A percentile compares a stretch with the other conserved stretches of the same genome.
phyloP scores from a whole-genome alignment of 1,140 invertebrate genomes.

The Drosophila oshimai region DNA sequence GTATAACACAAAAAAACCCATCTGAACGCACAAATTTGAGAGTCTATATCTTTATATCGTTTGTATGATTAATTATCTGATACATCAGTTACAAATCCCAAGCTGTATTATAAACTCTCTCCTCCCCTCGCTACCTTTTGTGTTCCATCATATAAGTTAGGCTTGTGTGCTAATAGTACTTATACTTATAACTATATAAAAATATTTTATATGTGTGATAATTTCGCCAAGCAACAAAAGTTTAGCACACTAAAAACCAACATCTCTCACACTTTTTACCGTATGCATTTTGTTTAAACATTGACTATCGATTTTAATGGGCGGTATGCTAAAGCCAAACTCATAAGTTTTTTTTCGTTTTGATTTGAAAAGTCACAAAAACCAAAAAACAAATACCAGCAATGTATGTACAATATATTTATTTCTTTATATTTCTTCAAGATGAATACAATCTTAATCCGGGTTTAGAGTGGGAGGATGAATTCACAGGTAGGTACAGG shows the following conservation, averaged over 20 bases:
- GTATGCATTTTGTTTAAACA: constrained; percentile 44
- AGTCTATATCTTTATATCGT: constrained; percentile 32
- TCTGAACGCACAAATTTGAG: constrained; percentile 53
- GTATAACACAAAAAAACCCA: constrained; percentile 40
- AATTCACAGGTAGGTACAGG: constrained; percentile 98
- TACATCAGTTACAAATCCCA: constrained; percentile 48
- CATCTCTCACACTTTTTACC: constrained; percentile 34
- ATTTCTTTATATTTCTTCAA: constrained; percentile 88
- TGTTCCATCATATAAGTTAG: constrained; percentile 35
- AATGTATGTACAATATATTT: constrained; percentile 84
- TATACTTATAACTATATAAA: constrained; percentile 26
- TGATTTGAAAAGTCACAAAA: constrained; percentile 27
- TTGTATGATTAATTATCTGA: constrained; percentile 39
- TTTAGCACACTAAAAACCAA: constrained; percentile 35
- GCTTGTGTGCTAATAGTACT: constrained; percentile 56
- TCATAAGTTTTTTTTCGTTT: constrained; percentile 30
- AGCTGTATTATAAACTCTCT: constrained; percentile 51
- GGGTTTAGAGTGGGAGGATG: constrained; percentile 99
- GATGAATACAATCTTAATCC: constrained; percentile 99
- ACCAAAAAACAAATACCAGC: constrained; percentile 34
- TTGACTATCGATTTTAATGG: constrained; percentile 33
- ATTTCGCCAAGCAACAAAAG: constrained; percentile 22
- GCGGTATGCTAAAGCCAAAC: constrained; percentile 39
- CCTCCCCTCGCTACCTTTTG: constrained; percentile 29
- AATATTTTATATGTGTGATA: constrained; percentile 39